These are phyloP conservation scores for Apogon hyalosoma DNA, from an alignment of 2,797 vertebrate species.

Conservation along the genomic window DNA sequence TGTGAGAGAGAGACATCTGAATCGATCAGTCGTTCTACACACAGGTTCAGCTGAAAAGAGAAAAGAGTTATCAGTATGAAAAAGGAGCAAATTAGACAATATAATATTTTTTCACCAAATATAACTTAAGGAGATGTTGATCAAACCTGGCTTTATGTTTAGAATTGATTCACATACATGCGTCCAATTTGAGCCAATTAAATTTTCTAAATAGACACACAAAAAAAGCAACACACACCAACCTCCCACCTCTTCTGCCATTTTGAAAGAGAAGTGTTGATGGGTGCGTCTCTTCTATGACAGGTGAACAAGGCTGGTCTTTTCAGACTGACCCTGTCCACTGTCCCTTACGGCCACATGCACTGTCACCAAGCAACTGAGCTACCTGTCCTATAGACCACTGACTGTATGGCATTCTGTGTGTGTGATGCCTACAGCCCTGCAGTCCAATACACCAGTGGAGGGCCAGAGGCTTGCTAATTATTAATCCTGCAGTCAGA, in stretches of 20 bases:
- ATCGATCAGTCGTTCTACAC: slow-evolving; percentile 58
- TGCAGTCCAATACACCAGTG: slow-evolving; percentile 80
- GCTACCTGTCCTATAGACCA: slow-evolving; percentile 56
- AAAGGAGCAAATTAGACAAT: slow-evolving; percentile 9
- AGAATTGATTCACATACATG: slow-evolving; percentile 1
- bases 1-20: slow-evolving; percentile 73
- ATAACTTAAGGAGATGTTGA: slow-evolving; percentile 1
- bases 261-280: slow-evolving; percentile 72
- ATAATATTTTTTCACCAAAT: not conserved
- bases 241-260: slow-evolving; percentile 75
- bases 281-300: slow-evolving; percentile 66
- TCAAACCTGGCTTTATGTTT: not conserved
- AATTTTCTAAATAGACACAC: slow-evolving; percentile 30
- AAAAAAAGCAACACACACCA: slow-evolving; percentile 67
- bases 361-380: slow-evolving; percentile 78
- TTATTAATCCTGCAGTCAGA: slow-evolving; percentile 83
- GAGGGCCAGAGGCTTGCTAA: slow-evolving; percentile 81
- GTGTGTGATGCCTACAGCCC: slow-evolving; percentile 54
- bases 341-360: slow-evolving; percentile 54
- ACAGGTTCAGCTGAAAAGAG: slow-evolving; percentile 71
- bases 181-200: slow-evolving; percentile 20
- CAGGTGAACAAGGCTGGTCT: slow-evolving; percentile 74
- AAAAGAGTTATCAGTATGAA: slow-evolving; percentile 15
- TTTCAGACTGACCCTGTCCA: slow-evolving; percentile 68
- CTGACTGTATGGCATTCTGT: slow-evolving; percentile 48